Evolutionary conservation across 2,113 vertebrate genomes (phyloP), one percentile per base, ranked within the genome.

Genomic region (Xenopus borealis): DNA sequence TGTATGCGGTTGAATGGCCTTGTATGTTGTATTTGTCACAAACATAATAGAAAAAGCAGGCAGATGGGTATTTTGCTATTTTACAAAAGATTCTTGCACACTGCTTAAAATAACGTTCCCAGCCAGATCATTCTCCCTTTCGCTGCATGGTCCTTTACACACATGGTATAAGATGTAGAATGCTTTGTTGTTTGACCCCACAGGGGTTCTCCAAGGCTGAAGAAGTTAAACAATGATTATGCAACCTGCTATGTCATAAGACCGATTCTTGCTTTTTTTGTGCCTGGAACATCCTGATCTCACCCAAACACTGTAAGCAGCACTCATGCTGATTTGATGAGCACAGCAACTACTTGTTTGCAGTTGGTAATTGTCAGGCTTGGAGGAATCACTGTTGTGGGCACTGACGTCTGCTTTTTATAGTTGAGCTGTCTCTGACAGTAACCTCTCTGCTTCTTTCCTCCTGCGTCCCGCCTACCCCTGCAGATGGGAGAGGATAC

Each of bases 401-500:
- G 18, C 58, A 27, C 58, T 76, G 73, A 55, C 69, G 53, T 66
- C 23, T 76, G 47, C 63, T 69, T 75, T 69, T 12, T 69, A 19
- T 69, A 69, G 69, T 61, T 66, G 17, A 67, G 69, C 69, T 72
- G 62, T 71, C 69, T 72, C 69, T 79, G 66, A 73, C 63, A 52
- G 70, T 73, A 75, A 55, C 66, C 66, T 65, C 47, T 82, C 77
- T 85, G 77, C 78, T 82, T 59, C 83, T 83, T 84, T 69, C 81
- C 78, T 85, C 78, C 82, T 84, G 81, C 61, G 58, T 80, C 78
- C 79, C 82, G 85, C 85, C 83, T 86, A 79, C 84, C 85, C 78
- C 82, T 83, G 82, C 84, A 88, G 85, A 89, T 88, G 85, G 88
- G 84, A 86, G 85, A 87, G 81, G 87, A 88, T 66, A 62, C 75